Base-by-base conservation (phyloP, 2,797 vertebrate genomes). In the Potorous gilbertii region DNA sequence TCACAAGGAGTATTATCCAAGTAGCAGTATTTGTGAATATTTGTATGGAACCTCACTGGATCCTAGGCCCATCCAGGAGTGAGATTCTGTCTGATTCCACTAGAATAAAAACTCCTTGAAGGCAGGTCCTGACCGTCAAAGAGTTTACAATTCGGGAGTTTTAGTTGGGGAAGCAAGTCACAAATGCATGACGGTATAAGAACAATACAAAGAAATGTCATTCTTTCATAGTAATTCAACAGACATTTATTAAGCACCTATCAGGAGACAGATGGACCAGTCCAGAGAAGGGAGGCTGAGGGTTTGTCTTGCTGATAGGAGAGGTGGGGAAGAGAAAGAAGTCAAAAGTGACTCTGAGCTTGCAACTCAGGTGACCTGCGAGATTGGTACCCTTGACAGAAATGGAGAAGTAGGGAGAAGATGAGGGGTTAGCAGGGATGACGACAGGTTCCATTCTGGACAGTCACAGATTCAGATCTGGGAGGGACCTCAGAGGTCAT, bases 111-210 rank as follows among this genome's bases (percentile, higher is more conserved):
- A 90, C 18, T 18, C 31, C 14, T 46, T 13, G 66, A 94, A 40
- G 87, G 11, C 87, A 54, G 89, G 66, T 52, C 8, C 96, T 89
- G 52, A 59, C 55, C n/a, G 21, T 95, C 87, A 56, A 92, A 94
- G 57, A 94, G 31, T 54, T 96, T 93, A 94, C 24, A 55, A n/a
- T 93, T 95, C 66, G 21, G 66, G n/a, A 62, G 12, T 62, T 62
- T 62, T 92, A 81, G 31, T 56, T 95, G 56, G 94, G 92, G 96
- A 96, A 95, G 14, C 13, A 34, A 56, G 59, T 14, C 59, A 62
- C 94, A 93, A 96, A 62, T 40, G 55, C 92, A 95, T 56, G 27
- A 62, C 0, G 31, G 14, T 13, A 14, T 62, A 62, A 62, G n/a
- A 40, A 40, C n/a, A 74, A 21, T n/a, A 74, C 66, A 74, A 74